Conservation (phyloP, 2,797 vertebrate species). For the Sandelia bainsii region DNA sequence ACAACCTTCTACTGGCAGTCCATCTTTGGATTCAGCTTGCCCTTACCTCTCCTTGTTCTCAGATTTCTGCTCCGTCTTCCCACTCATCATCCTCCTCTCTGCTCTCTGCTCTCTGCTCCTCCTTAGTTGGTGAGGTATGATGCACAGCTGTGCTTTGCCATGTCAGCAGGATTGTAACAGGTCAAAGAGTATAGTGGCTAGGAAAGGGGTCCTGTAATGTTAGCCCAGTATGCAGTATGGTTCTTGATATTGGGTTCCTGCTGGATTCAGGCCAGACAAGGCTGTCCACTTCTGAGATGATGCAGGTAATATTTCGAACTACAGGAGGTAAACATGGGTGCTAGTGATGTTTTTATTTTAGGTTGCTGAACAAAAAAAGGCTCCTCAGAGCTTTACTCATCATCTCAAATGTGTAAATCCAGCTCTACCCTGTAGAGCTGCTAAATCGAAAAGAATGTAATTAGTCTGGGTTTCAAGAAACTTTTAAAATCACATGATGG, state of each 20-base stretch:
- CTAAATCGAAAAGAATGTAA: conserved; percentile 26
- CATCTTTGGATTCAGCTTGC: conserved; percentile 35
- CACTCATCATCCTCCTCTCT: conserved; percentile 50
- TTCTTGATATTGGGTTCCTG: conserved; percentile 26
- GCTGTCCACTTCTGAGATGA: conserved; percentile 32
- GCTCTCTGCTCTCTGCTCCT: conserved; percentile 37
- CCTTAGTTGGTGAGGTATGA: conserved; percentile 47
- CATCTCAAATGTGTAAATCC: conserved; percentile 29
- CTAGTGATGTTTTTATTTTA: conserved; percentile 43
- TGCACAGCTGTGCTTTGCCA: conserved; percentile 47
- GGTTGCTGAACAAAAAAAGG: conserved; percentile 43
- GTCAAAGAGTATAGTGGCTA: conserved; percentile 64
- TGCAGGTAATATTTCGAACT: conserved; percentile 18
- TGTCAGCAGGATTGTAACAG: conserved; percentile 65
- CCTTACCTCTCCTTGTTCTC: conserved; percentile 32
- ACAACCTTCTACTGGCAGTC: not conserved
- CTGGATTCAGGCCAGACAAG: conserved; percentile 30
- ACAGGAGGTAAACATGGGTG: conserved; percentile 26
- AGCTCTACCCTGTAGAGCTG: conserved; percentile 6
- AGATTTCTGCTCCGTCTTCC: conserved; percentile 48
- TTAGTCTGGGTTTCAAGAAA: conserved; percentile 20
- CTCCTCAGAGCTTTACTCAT: conserved; percentile 45
- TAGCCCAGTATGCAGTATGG: conserved; percentile 21
- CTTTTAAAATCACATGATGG: conserved; percentile 3
- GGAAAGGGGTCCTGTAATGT: conserved; percentile 29